Conservation (phyloP, 2,113 vertebrate genomes). For the Turnix velox region DNA sequence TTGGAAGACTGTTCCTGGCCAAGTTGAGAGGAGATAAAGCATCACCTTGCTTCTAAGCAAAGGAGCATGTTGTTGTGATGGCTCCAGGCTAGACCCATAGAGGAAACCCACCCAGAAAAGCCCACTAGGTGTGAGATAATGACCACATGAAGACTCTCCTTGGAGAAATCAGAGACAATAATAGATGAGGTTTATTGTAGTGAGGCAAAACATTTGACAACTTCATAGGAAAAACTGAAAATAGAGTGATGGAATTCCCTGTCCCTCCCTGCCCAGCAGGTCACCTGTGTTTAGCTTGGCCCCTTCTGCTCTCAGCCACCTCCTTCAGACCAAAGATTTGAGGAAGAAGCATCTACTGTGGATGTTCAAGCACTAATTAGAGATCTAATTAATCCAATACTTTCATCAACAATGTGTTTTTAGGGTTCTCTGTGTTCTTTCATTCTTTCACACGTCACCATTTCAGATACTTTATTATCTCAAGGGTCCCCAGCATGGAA, state of each 20-base stretch:
- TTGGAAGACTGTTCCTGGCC: not conserved
- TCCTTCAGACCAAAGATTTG: not conserved
- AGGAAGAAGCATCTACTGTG: too few species aligned
- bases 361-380: not conserved
- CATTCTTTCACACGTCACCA: not conserved
- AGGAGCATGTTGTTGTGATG: not conserved
- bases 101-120: not conserved
- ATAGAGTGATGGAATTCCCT: not conserved
- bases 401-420: not conserved
- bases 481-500: not conserved
- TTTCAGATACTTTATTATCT: not conserved
- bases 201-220: not conserved
- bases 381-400: not conserved
- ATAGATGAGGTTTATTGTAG: not conserved
- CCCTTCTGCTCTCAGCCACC: not conserved
- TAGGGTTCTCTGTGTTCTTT: not conserved
- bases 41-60: not conserved
- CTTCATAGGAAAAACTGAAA: not conserved
- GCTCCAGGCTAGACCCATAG: not conserved
- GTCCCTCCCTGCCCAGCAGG: not conserved
- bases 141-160: not conserved
- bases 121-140: too few species aligned
- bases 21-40: not conserved
- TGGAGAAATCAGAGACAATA: not conserved
- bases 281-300: not conserved